phyloP scores from a whole-genome alignment of 2,888 invertebrate genomes.

The Erebia ligea region DNA sequence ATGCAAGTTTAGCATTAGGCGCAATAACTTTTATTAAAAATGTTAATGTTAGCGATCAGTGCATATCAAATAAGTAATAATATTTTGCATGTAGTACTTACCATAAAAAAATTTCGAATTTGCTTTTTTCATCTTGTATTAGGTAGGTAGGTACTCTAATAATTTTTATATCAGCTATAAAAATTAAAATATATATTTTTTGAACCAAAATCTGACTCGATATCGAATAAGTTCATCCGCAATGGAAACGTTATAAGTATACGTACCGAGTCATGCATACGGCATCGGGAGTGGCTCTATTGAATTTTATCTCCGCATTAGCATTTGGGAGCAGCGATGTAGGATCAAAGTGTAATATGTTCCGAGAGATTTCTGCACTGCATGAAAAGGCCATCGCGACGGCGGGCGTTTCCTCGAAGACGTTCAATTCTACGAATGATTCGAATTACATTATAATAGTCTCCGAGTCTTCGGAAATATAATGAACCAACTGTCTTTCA shows the following conservation, averaged over 20 bases:
- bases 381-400: constrained; percentile 21
- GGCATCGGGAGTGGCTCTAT: constrained; percentile 20
- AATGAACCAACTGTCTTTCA: no score
- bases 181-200: no score
- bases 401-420: not conserved
- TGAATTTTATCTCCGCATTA: constrained; percentile 30
- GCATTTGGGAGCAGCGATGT: constrained; percentile 26
- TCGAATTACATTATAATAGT: not conserved
- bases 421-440: constrained; percentile 6
- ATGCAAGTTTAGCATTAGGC: no score
- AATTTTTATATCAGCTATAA: no score
- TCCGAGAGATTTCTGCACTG: constrained; percentile 23
- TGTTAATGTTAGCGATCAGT: no score
- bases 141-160: no score
- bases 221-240: constrained; percentile 1
- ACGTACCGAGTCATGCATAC: constrained; percentile 21
- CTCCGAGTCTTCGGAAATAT: not conserved
- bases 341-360: constrained; percentile 26
- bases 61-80: no score
- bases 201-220: not conserved
- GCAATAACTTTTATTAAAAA: no score
- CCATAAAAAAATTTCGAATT: no score
- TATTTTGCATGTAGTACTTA: no score
- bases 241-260: constrained; percentile 4
- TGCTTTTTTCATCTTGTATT: no score